Conservation (phyloP, 2,888 invertebrate species). For the Phalera bucephala region DNA sequence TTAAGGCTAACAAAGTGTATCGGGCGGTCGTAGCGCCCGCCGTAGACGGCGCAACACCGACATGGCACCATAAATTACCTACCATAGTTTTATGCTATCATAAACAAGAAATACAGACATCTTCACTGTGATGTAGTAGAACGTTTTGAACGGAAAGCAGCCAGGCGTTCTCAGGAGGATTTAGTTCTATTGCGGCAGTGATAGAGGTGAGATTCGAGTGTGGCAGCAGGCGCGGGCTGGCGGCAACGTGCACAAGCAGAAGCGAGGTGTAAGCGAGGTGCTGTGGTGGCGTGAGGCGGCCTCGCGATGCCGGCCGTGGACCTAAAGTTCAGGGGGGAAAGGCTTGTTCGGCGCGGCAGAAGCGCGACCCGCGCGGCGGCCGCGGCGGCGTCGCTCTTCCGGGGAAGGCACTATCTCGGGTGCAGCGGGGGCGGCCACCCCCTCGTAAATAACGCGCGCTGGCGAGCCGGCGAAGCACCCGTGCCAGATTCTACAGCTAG, state of each 20-base stretch:
- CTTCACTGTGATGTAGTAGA: constrained; percentile 66
- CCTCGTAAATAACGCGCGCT: constrained; percentile 82
- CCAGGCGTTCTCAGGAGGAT: constrained; percentile 40
- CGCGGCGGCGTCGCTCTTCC: constrained; percentile 68
- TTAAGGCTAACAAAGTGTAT: constrained; percentile 43
- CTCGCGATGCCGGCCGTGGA: constrained; percentile 26
- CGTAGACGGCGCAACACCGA: constrained; percentile 49
- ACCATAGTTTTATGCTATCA: constrained; percentile 72
- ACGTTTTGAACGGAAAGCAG: constrained; percentile 52
- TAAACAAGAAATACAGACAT: constrained; percentile 73
- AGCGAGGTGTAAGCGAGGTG: constrained; percentile 65
- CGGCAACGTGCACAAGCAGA: constrained; percentile 73
- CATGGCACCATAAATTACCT: constrained; percentile 63
- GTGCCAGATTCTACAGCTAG: constrained; percentile 83
- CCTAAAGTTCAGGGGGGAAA: constrained; percentile 38
- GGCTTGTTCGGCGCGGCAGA: constrained; percentile 35
- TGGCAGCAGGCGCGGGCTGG: constrained; percentile 58
- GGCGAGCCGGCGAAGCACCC: constrained; percentile 82
- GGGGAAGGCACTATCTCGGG: constrained; percentile 80
- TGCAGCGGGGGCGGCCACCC: constrained; percentile 67
- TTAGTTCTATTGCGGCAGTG: constrained; percentile 55
- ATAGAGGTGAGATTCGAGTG: constrained; percentile 66
- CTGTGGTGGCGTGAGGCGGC: constrained; percentile 44
- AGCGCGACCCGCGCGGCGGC: constrained; percentile 37
- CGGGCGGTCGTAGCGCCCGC: constrained; percentile 36